Evolutionary conservation across 2,888 invertebrate genomes (phyloP), one percentile per base, ranked within the genome.

Genomic region (Dysmachus trigonus): DNA sequence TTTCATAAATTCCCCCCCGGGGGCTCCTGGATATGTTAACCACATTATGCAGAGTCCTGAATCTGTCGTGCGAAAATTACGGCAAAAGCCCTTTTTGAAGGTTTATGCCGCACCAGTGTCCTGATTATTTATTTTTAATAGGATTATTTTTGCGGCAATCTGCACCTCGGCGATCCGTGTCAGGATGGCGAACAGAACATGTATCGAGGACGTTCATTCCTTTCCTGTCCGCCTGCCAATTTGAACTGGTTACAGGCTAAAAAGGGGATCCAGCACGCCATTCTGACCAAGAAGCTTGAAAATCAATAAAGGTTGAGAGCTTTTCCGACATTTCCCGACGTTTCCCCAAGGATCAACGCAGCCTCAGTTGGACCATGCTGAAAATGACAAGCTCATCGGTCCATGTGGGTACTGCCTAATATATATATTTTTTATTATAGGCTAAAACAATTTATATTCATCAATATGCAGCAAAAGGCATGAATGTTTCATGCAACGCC

Each of bases 1-100:
- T 81, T 81, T 53, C 81, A 81, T 81, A 81, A 81, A 81, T 81
- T 81, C 31, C 53, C 81, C 81, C 81, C 27, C n/a, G n/a, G 30
- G 81, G 62, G 81, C 15, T 8, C 30, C 30, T 81, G 53, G 53
- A 81, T 33, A 62, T 62, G 62, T 81, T 53, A 81, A 81, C 81
- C 81, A 33, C 53, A 81, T 81, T 81, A 53, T 53, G 81, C 35
- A 53, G 22, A 81, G 33, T 53, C 81, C 81, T 81, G 81, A 47
- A 81, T 53, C 33, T 35, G 77, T 77, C 33, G 81, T 22, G 53
- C 31, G 33, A 81, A 81, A 81, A 31, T 33, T 27, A 27, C 31
- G 31, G 18, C 35, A 81, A 31, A 81, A 81, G 15, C 38, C 33
- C 62, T 53, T 27, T n/a, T 81, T 53, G 35, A 27, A 81, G 38